Evolutionary conservation across 2,888 invertebrate genomes (phyloP), one percentile per base, ranked within the genome.

Genomic region (Drosophila neotestacea): DNA sequence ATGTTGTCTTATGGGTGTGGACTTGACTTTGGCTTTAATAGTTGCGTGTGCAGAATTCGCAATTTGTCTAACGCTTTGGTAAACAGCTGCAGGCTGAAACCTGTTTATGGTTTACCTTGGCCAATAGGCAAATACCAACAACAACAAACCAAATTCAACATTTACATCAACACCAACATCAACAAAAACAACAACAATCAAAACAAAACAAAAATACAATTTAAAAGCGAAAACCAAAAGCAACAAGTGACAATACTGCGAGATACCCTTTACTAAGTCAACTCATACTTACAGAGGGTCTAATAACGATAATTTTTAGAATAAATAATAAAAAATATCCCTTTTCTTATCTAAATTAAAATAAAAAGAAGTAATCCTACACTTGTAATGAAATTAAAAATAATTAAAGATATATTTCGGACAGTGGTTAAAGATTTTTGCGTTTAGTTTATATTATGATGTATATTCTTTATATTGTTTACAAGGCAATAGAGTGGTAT

Each of bases 81-180:
- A 27, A 65, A 61, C 41, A 58, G 78, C 68, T 63, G 68, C 46
- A 34, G 44, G 7, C 27, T 22, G 4, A 67, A 65, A 69, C 82
- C 60, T 41, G 81, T 77, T 78, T 54, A 22, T 22, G 51, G 71
- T 51, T 84, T 70, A 81, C 84, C 84, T 84, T 84, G 84, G 69
- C 73, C 54, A 83, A 81, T 46, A 61, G 70, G 13, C 46, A 46
- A 34, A 46, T 46, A 28, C 34, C 44, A 44, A 56, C 56, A 55
- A 44, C 34, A 73, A 30, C 27, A 61, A 55, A 22, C 22, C 22
- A 22, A 22, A 22, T 22, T 22, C 13, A 55, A 28, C 47, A 47
- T 22, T 27, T 67, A 39, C 22, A 47, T 28, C 10, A 39, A 51
- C 47, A 51, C 27, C 46, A 70, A 41, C 52, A 51, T 47, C 51